These are phyloP conservation scores for Hirudo medicinalis DNA, from an alignment of 1,140 invertebrate genomes.

Conservation along the genomic window DNA sequence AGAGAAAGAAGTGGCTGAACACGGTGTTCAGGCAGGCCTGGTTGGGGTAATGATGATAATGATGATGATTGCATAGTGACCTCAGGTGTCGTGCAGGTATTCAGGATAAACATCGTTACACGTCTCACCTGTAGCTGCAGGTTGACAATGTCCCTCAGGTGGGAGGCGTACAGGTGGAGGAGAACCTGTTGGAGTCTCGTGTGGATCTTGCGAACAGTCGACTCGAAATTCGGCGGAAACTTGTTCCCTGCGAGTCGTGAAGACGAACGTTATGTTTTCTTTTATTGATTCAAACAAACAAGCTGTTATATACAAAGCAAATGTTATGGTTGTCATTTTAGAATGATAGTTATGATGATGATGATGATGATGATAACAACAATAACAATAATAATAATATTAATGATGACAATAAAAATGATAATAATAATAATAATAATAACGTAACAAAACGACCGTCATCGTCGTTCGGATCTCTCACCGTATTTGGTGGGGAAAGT, in stretches of 20 bases:
- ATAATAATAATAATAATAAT: no score
- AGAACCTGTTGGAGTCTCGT: conserved; percentile 90
- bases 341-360: background rate
- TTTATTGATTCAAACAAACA: no score
- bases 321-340: background rate
- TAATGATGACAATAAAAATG: no score
- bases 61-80: background rate
- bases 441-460: no score
- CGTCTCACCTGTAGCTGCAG: conserved; percentile 67
- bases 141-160: conserved; percentile 84
- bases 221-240: conserved; percentile 85
- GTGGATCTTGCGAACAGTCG: conserved; percentile 86
- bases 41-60: background rate
- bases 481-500: conserved; percentile 97
- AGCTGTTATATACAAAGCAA: no score
- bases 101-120: no score
- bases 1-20: conserved; percentile 81
- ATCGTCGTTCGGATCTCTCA: conserved; percentile 41
- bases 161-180: conserved; percentile 91
- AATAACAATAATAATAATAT: no score
- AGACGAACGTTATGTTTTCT: background rate
- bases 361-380: no score
- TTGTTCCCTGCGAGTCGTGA: conserved; percentile 60
- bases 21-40: conserved; percentile 73
- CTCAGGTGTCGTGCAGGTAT: no score